Evolutionary conservation across 1,140 invertebrate species (phyloP), one percentile per base, ranked within the genome.

Genomic region (Onthophagus taurus): DNA sequence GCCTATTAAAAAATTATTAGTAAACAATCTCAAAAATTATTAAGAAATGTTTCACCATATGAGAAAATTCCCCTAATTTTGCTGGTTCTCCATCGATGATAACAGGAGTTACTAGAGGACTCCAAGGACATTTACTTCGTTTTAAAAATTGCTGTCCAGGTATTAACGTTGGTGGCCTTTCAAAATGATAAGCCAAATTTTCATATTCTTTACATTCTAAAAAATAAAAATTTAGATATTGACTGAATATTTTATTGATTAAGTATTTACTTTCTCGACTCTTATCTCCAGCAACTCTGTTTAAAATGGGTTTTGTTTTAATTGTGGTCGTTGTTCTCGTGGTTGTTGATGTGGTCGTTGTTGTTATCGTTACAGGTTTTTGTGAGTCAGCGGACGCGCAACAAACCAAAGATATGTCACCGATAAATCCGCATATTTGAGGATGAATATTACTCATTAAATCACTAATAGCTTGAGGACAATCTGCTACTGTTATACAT

Each of bases 1-100:
- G 56, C 58, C 58, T 59, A 41, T 39, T 44, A 43, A 42, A 31
- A 34, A 34, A 7, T 0, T 4, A 16, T 4, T 2, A 34, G n/a
- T n/a, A 17, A 1, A 16, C n/a, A 1, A 6, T 4, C 17, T 16
- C n/a, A 11, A 17, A 3, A 11, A 4, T 17, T 17, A 3, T n/a
- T 34, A 2, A 18, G 17, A 34, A 1, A 34, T 14, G 14, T 18
- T 34, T 17, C n/a, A 34, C 31, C 31, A 34, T 34, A 14, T 34
- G 31, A 14, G 31, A 18, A 11, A 34, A 34, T 16, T 34, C 31
- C 5, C 8, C 17, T 14, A 18, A 18, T 7, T 4, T 16, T 6
- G 31, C 14, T 9, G 17, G 7, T 11, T 9, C 31, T 6, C 31
- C 31, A 9, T 18, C 31, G 4, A 34, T 34, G 7, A 2, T 18